These are phyloP conservation scores for Deilephila elpenor DNA, from an alignment of 2,888 invertebrate genomes.

Conservation along the genomic window DNA sequence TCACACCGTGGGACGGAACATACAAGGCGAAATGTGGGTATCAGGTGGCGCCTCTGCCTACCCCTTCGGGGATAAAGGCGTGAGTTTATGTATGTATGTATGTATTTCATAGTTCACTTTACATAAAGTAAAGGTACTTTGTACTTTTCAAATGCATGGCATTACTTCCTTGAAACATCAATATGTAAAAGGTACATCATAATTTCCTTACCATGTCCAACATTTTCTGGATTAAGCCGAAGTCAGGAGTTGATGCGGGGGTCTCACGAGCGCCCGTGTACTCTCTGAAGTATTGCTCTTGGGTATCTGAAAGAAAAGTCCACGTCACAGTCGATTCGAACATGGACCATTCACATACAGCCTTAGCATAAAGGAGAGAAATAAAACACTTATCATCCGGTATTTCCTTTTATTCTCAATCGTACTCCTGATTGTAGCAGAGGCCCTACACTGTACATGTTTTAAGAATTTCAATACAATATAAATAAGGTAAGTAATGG, in stretches of 20 bases:
- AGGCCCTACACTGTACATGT: no score
- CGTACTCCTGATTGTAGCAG: no score
- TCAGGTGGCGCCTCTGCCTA: no score
- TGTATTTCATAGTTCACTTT: no score
- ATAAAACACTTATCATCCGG: neutral
- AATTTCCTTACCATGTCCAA: slow-evolving; percentile 55
- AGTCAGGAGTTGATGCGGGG: slow-evolving; percentile 53
- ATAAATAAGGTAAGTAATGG: no score
- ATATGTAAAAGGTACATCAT: neutral
- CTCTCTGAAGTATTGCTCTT: slow-evolving; percentile 53
- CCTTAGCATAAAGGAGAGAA: neutral
- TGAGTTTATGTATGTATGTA: no score
- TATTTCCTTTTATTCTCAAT: neutral
- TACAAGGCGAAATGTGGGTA: no score
- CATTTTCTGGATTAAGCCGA: slow-evolving; percentile 60
- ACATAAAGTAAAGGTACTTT: no score
- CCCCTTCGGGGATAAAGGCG: no score
- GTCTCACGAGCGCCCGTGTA: slow-evolving; percentile 47
- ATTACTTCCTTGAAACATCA: neutral
- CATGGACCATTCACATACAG: no score
- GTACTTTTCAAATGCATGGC: neutral
- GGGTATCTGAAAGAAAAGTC: slow-evolving; percentile 53
- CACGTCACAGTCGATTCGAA: neutral
- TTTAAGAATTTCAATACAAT: no score
- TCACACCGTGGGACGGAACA: no score